Evolutionary conservation across 2,888 invertebrate genomes (phyloP).

Genomic region (Pyrrhosoma nymphula): DNA sequence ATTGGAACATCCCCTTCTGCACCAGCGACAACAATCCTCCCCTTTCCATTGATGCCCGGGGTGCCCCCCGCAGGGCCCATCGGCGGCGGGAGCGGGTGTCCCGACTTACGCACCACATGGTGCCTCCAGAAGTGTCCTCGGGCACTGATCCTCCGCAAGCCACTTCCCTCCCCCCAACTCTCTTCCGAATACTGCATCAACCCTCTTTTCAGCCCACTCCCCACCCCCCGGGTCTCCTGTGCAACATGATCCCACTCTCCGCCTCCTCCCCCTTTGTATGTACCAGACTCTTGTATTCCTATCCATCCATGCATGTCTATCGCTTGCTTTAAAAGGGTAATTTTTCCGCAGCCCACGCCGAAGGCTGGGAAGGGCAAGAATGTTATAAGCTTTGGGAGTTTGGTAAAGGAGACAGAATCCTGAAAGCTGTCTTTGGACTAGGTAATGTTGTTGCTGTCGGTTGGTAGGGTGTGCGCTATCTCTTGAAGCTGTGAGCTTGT

Average conservation of each 20-base stretch:
- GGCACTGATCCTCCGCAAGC: not conserved
- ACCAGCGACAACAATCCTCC: constrained; percentile 60
- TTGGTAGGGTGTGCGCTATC: too few relatives aligned
- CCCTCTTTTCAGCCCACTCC: not conserved
- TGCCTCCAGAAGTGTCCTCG: constrained; percentile 54
- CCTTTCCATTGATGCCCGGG: constrained; percentile 5
- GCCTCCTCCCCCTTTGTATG: not conserved
- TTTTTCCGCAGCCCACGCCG: not conserved
- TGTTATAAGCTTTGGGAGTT: not conserved
- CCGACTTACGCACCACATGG: constrained; percentile 55
- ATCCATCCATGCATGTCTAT: constrained; percentile 40
- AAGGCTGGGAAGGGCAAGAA: not conserved
- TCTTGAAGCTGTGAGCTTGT: too few relatives aligned
- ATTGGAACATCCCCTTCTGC: not conserved
- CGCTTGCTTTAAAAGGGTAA: constrained; percentile 17
- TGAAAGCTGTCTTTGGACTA: too few relatives aligned
- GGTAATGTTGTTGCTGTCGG: too few relatives aligned
- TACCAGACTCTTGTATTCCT: constrained; percentile 42
- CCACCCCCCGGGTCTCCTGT: not conserved
- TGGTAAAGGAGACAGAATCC: not conserved
- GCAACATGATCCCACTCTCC: constrained; percentile 28
- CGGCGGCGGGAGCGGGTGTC: constrained; percentile 34
- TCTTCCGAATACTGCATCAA: not conserved
- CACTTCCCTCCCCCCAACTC: not conserved
- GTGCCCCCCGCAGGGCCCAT: constrained; percentile 29